Base-by-base conservation (phyloP, 2,113 vertebrate genomes). In the Channa argus region DNA sequence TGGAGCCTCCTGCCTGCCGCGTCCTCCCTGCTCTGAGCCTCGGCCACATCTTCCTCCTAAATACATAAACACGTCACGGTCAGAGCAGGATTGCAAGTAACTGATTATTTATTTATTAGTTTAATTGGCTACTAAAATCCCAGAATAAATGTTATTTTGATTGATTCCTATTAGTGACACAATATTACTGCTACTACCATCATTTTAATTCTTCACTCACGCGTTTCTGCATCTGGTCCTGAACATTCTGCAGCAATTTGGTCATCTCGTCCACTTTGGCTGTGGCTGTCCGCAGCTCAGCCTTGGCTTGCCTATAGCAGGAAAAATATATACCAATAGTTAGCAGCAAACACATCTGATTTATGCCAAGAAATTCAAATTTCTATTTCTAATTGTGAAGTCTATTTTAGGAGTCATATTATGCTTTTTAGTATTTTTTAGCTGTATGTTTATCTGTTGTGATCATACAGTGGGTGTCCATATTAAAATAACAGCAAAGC, bases 211-310 rank as follows among this genome's bases (percentile, higher is more conserved):
- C 24, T 43, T 15, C 39, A n/a, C 89, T 73, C 92, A 98, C 97
- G 95, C 91, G 94, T 88, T 92, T 95, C 61, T 95, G 92, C 74
- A 97, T 75, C 9, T 96, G 94, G n/a, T 86, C 91, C 82, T 96
- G 95, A 76, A 96, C 79, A 45, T 74, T 93, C 86, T 96, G 94
- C 39, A 92, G 73, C 61, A 95, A 47, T 68, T 87, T 94, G 49
- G 90, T 95, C 93, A 96, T 94, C 90, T 98, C 96, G 62, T 96
- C 95, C 77, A 95, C 92, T 84, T 96, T 97, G 34, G 91, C 84
- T 36, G 89, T 91, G 83, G 96, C 94, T 12, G 87, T 89, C 85
- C 95, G 94, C 65, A 94, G 84, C 60, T 99, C 95, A 80, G 87
- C 77, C 88, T 96, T 99, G 55, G 95, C 75, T 88, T 96, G 93